Conservation (phyloP, 2,113 vertebrate genomes). For the Pleuronectes platessa region DNA sequence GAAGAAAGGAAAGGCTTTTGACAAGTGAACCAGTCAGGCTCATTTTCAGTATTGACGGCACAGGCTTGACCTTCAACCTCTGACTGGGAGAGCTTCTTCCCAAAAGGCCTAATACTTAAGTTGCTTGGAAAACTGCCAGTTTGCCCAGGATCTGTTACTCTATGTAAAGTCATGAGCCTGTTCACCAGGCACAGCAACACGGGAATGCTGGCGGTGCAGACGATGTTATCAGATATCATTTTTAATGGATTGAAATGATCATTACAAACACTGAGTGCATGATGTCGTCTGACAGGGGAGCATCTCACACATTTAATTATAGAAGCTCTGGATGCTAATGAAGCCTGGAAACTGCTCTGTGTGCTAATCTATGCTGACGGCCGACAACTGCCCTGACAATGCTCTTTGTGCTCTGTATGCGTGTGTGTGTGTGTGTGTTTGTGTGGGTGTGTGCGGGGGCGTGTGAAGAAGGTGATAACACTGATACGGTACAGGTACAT, state of each 20-base stretch:
- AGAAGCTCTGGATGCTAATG: slow-evolving; percentile 50
- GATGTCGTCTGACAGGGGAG: background rate
- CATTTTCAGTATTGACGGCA: background rate
- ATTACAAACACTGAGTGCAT: slow-evolving; percentile 1
- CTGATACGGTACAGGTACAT: slow-evolving; percentile 22
- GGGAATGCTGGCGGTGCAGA: too few relatives aligned
- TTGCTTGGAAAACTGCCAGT: background rate
- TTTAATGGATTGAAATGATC: background rate
- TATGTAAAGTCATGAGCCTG: background rate
- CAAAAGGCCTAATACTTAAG: background rate
- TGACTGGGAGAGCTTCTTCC: background rate
- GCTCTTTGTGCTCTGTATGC: slow-evolving; percentile 26
- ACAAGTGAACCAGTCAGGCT: background rate
- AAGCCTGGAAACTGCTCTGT: slow-evolving; percentile 39
- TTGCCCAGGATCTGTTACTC: background rate
- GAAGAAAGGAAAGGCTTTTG: background rate
- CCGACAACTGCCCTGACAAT: slow-evolving; percentile 28
- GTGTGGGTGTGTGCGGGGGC: background rate
- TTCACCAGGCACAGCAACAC: background rate
- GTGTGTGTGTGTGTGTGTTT: background rate
- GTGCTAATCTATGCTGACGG: slow-evolving; percentile 45
- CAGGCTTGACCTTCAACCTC: background rate
- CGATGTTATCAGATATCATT: background rate
- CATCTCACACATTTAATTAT: slow-evolving; percentile 18
- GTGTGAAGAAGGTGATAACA: slow-evolving; percentile 34